Evolutionary conservation across 2,888 invertebrate species (phyloP).

Genomic region (Seira sanloemensis): DNA sequence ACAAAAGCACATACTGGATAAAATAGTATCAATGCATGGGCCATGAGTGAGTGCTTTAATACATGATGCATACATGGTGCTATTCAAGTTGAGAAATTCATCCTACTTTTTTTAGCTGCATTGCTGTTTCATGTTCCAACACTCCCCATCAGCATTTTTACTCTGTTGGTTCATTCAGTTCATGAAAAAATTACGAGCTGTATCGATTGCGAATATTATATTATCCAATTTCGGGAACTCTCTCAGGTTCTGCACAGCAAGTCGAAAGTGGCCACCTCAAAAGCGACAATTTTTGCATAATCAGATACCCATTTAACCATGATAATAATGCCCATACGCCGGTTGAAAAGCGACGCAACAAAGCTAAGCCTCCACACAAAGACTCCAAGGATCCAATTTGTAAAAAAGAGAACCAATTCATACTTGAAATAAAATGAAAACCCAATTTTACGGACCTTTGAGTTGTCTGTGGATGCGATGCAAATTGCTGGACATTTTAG

Average conservation of each 20-base stretch:
- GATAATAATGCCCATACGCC: background rate
- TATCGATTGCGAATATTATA: conserved; percentile 63
- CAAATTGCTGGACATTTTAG: background rate
- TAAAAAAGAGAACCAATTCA: too few species aligned
- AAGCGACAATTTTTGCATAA: conserved; percentile 16
- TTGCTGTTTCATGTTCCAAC: conserved; percentile 23
- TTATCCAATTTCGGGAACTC: conserved; percentile 20
- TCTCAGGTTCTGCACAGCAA: background rate
- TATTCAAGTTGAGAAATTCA: conserved; percentile 33
- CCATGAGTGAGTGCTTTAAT: background rate
- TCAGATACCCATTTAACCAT: background rate
- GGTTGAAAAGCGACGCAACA: background rate
- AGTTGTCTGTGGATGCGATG: background rate
- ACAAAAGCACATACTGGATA: background rate
- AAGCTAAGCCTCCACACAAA: background rate
- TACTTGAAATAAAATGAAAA: background rate
- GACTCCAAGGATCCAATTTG: background rate
- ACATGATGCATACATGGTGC: background rate
- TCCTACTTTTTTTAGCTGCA: conserved; percentile 61
- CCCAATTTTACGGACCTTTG: conserved; percentile 42
- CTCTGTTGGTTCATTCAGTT: conserved; percentile 38
- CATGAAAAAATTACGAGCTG: conserved; percentile 62
- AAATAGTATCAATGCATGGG: background rate
- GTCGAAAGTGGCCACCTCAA: background rate
- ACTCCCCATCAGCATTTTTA: conserved; percentile 5